Base-by-base conservation (phyloP, 2,888 invertebrate genomes). In the Sminthurinus aureus region DNA sequence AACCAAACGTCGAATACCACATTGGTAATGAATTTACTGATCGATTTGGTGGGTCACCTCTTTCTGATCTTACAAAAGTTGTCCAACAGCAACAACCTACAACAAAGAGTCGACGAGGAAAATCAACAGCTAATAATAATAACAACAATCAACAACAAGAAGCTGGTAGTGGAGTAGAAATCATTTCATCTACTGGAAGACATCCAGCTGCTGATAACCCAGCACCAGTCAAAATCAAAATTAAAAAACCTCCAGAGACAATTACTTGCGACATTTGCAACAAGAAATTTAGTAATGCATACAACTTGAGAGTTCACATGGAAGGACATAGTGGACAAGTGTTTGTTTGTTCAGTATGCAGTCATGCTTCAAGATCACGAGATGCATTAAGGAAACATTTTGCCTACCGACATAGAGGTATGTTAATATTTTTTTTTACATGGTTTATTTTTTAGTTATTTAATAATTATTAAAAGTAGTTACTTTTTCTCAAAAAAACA, bases 371-470 rank as follows among this genome's bases (percentile, higher is more conserved):
- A 69, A 92, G 96, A 85, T 96, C 96, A 81, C 92, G 96, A 84
- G 96, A 96, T 90, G 96, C 96, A 51, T 91, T 96, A 81, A 92
- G 96, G 86, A 96, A 96, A 90, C 96, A 96, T 90, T 96, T 96
- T 69, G 96, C 96, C 0, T 96, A 96, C 89, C 85, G 89, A 24
- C 88, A 89, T 82, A 83, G 88, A 66, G 38, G 38, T 38, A 38
- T 38, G 38, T 38, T 6, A n/a, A n/a, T n/a, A n/a, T 6, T 38
- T 38, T 38, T 38, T 38, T 38, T 38, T 38, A 38, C 3, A 4
- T 38, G 38, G 6, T 38, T 38, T 38, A 6, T 38, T 38, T 38
- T 38, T 38, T 4, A n/a, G n/a, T n/a, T n/a, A n/a, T n/a, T n/a
- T n/a, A n/a, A n/a, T n/a, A n/a, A n/a, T n/a, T n/a, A n/a, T n/a